Conservation (phyloP, 64 coral and sea anemone genomes). For the Stichodactyla helianthus region DNA sequence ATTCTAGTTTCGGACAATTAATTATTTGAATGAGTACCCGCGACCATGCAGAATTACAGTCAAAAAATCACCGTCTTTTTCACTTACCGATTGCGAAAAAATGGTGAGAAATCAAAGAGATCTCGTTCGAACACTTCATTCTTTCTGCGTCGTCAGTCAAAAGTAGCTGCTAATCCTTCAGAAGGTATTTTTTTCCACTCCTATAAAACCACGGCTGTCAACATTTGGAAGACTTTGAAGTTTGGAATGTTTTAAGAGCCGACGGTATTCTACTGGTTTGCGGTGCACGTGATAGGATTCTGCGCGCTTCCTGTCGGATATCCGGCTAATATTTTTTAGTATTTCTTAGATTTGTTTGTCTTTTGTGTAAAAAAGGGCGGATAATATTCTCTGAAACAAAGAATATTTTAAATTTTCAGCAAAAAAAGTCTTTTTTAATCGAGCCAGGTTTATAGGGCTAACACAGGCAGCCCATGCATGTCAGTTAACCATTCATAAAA, state of each 20-base stretch:
- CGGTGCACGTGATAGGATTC: not conserved
- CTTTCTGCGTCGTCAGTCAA: not conserved
- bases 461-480: not conserved
- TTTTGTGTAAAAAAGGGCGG: not conserved
- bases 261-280: slow-evolving; percentile 1
- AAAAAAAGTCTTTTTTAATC: not conserved
- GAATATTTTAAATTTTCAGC: not conserved
- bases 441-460: not conserved
- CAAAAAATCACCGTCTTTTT: no score
- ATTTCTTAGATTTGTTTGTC: not conserved
- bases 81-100: not conserved
- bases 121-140: not conserved
- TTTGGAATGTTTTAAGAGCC: slow-evolving; percentile 5
- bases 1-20: not conserved
- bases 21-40: not conserved
- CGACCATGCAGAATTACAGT: not conserved
- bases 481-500: no score
- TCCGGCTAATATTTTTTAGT: not conserved
- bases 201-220: not conserved
- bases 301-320: not conserved
- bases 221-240: not conserved
- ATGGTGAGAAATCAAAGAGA: not conserved
- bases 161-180: not conserved
- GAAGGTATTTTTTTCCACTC: not conserved
- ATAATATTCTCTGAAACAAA: not conserved